Evolutionary conservation across 2,113 vertebrate genomes (phyloP).

Genomic region (Embiotoca jacksoni): DNA sequence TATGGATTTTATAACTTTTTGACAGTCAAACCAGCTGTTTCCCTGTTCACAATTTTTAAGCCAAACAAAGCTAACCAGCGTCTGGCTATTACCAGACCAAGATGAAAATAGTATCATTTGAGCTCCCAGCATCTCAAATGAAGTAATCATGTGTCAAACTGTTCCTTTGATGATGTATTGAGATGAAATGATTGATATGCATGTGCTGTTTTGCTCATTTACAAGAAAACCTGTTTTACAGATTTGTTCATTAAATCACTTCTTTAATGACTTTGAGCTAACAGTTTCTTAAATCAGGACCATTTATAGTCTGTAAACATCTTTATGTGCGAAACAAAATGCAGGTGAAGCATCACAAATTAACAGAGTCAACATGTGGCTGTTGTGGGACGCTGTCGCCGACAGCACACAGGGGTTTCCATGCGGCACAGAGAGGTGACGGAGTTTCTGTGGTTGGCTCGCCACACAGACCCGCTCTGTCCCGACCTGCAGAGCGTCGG

Average conservation of each 20-base stretch:
- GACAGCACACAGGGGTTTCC: conserved; percentile 69
- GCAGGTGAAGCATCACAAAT: conserved; percentile 56
- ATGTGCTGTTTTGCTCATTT: not conserved
- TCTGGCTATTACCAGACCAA: too few species aligned
- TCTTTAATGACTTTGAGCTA: not conserved
- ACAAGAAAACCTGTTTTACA: not conserved
- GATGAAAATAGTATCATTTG: not conserved
- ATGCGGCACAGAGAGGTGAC: conserved; percentile 68
- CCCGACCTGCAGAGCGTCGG: conserved; percentile 54
- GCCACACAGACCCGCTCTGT: conserved; percentile 79
- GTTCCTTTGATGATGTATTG: not conserved
- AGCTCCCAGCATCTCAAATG: not conserved
- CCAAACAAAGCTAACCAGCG: not conserved
- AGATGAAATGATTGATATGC: not conserved
- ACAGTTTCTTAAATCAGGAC: conserved; percentile 7
- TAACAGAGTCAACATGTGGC: conserved; percentile 51
- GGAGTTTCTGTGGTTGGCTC: conserved; percentile 78
- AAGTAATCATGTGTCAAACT: not conserved
- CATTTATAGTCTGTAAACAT: conserved; percentile 18
- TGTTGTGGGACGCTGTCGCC: conserved; percentile 53
- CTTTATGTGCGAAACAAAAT: conserved; percentile 46
- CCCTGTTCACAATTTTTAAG: not conserved
- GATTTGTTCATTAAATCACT: not conserved
- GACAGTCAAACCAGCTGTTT: not conserved
- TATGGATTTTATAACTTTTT: not conserved